Percentiles rank a stretch among this genome's conserved stretches.
phyloP scores from a whole-genome alignment of 1,140 invertebrate species.

The Drosophila littoralis region DNA sequence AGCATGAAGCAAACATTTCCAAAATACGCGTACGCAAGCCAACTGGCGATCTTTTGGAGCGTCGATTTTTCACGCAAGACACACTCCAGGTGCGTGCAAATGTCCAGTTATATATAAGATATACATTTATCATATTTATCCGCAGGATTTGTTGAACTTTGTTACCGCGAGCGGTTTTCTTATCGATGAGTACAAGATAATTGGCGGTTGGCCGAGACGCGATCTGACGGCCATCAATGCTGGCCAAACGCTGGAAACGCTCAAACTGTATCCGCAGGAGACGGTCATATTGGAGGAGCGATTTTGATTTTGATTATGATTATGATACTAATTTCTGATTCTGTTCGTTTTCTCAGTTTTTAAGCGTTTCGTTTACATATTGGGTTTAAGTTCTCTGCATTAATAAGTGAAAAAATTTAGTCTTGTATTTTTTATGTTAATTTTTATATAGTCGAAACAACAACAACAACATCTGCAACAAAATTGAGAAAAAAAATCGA shows the following conservation, averaged over 20 bases:
- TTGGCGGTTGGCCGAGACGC: conserved; percentile 95
- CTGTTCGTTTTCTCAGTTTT: conserved; percentile 51
- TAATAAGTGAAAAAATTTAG: conserved; percentile 39
- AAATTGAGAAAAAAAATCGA: conserved; percentile 14
- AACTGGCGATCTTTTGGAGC: conserved; percentile 89
- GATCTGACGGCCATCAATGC: conserved; percentile 93
- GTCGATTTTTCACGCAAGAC: conserved; percentile 89
- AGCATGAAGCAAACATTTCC: conserved; percentile 86
- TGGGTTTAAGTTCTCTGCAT: conserved; percentile 45
- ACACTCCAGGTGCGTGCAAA: conserved; percentile 86
- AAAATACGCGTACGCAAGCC: conserved; percentile 92
- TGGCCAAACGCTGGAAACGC: conserved; percentile 90
- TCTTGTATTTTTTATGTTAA: conserved; percentile 45
- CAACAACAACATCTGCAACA: conserved; percentile 11
- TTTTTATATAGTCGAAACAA: conserved; percentile 22
- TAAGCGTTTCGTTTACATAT: conserved; percentile 33
- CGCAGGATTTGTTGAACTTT: conserved; percentile 92
- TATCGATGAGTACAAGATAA: conserved; percentile 94
- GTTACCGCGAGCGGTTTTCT: conserved; percentile 94
- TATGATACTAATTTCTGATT: conserved; percentile 35
- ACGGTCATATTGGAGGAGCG: conserved; percentile 96
- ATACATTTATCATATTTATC: conserved; percentile 18
- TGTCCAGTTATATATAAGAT: conserved; percentile 12
- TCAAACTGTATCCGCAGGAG: conserved; percentile 96
- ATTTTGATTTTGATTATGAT: conserved; percentile 85